These are phyloP conservation scores for Drosophila pectinifera DNA, from an alignment of 1,140 invertebrate species.

Conservation along the genomic window DNA sequence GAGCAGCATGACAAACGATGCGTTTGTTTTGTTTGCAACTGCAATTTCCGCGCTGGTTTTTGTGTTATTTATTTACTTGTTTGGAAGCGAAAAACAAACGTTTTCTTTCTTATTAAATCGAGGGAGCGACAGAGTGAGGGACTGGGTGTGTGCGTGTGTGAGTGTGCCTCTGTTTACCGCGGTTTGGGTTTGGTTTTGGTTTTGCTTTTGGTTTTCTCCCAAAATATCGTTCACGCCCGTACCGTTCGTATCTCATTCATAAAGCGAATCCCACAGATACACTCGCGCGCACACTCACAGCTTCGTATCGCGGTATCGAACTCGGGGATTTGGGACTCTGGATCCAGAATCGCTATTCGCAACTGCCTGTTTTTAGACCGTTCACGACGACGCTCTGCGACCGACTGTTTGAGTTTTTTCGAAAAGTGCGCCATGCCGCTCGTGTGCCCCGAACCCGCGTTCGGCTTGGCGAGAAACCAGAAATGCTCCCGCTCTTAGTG, in stretches of 20 bases:
- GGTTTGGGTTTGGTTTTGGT: conserved; percentile 9
- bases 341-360: conserved; percentile 11
- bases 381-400: conserved; percentile 19
- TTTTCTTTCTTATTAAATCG: conserved; percentile 75
- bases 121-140: conserved; percentile 14
- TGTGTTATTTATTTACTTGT: conserved; percentile 44
- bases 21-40: conserved; percentile 74
- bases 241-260: conserved; percentile 66
- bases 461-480: conserved; percentile 6
- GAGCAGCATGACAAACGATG: conserved; percentile 62
- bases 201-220: conserved; percentile 48
- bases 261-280: conserved; percentile 59
- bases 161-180: conserved; percentile 64
- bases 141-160: background rate
- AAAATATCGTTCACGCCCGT: conserved; percentile 72
- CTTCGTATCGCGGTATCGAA: conserved; percentile 34
- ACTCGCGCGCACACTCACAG: conserved; percentile 37
- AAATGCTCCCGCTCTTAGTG: background rate
- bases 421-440: conserved; percentile 12
- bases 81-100: conserved; percentile 67
- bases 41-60: conserved; percentile 71
- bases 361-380: conserved; percentile 10
- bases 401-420: conserved; percentile 11
- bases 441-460: background rate
- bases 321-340: background rate